Base-by-base conservation (phyloP, 1,140 invertebrate genomes). In the Trichomalopsis sarcophagae region DNA sequence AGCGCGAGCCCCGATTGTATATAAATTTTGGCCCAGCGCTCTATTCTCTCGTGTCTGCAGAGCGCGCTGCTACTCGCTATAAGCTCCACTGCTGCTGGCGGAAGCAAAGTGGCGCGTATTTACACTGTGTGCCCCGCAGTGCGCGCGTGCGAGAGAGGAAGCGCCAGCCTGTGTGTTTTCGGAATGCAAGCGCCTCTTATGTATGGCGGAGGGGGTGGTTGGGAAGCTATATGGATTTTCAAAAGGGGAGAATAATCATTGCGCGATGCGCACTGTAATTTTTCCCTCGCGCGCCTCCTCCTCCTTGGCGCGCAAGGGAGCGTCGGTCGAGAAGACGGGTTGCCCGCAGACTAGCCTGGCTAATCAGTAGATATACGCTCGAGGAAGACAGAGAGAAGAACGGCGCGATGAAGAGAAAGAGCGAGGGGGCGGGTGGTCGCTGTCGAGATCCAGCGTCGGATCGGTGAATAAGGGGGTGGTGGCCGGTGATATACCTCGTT, bases 401-500 rank as follows among this genome's bases (percentile, higher is more conserved):
- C 82, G 81, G 80, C 75, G 82, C 77, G 77, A 27, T 71, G 68
- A 71, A 71, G 68, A 71, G 68, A 33, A 30, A 71, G 68, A 71
- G 27, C 68, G 68, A 71, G 81, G 80, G 82, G 88, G 87, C 86
- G 89, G 86, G 69, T 1, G 33, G 33, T 75, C 74, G 74, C n/a
- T 27, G 11, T 30, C 17, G 74, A 86, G 87, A 89, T 90, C 87
- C 87, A 87, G 76, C 81, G 73, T 74, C 86, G 87, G 87, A 84
- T 84, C 82, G 62, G 85, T 86, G 86, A 89, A 88, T 88, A 87
- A 87, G 83, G 86, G 87, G 75, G 50, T 73, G 84, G 86, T 82
- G 83, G 89, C 80, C 68, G 27, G 91, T 91, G 89, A 91, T 91
- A 91, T 91, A 91, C 90, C 89, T 91, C 89, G 87, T 87, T 89